Evolutionary conservation across 2,113 vertebrate genomes (phyloP), one percentile per base, ranked within the genome.

Genomic region (Sinocyclocheilus anophthalmus): DNA sequence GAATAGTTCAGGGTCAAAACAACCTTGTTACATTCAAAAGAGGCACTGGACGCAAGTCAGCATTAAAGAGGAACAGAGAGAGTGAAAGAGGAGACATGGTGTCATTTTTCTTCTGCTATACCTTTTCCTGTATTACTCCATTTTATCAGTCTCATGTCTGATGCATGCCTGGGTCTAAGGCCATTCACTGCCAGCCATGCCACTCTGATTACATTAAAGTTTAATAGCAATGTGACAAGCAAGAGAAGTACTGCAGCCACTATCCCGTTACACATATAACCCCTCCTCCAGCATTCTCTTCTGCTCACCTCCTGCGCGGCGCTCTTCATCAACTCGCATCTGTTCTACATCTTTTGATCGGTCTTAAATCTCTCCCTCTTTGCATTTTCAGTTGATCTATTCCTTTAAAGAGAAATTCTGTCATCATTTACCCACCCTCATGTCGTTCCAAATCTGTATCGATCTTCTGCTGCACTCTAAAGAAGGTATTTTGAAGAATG

Each of bases 161-260:
- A 37, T 85, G 37, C 57, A 73, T 45, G 75, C 8, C 69, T 57
- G 57, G 33, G 42, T 37, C 67, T 65, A 13, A 76, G 77, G 55
- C 78, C 76, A 75, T 85, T 67, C 69, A 63, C 53, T 59, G 18
- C 26, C 65, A 50, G 57, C 48, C 63, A 11, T 78, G 70, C 53
- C 48, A 22, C 75, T 83, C 53, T 79, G 76, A 80, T 69, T 81
- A 39, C 80, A 83, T 89, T 83, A 87, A 83, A 85, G 67, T 79
- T 84, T 83, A 85, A 85, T 53, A 72, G 73, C 45, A 30, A 30
- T 48, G 73, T 83, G 75, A 69, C 65, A 75, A 69, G 69, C 24
- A 22, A 67, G 67, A 59, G 75, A 78, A 84, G 83, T n/a, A 33
- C 61, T 73, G 30, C 79, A 85, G 53, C 39, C 67, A 59, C 12